Percentiles rank a stretch among this genome's conserved stretches.
Evolutionary conservation across 2,888 invertebrate species (phyloP).

Genomic region (Eucriotettix oculatus): DNA sequence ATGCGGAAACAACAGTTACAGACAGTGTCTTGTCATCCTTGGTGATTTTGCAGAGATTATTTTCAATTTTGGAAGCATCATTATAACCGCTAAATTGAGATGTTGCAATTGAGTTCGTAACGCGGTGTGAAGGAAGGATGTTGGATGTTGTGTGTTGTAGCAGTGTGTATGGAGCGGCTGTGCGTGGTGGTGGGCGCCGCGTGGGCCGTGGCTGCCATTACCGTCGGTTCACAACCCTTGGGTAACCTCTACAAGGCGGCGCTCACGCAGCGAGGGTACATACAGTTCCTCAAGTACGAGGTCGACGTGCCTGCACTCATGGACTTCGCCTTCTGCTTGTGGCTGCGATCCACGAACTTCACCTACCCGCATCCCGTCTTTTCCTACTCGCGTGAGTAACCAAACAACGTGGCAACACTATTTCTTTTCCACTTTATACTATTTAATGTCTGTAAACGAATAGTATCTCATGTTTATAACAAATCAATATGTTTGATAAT

Average conservation of each 20-base stretch:
- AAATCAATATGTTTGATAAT: too few relatives aligned
- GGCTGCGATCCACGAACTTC: slow-evolving; percentile 32
- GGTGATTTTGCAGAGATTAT: too few relatives aligned
- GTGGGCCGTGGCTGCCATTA: background rate
- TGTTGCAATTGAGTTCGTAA: background rate
- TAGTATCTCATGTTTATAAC: too few relatives aligned
- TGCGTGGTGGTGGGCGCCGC: background rate
- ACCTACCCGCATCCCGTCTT: slow-evolving; percentile 33
- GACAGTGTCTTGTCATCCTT: too few relatives aligned
- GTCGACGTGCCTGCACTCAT: slow-evolving; percentile 30
- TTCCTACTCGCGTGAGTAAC: slow-evolving; percentile 36
- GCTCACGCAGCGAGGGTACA: slow-evolving; percentile 49
- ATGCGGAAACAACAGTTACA: too few relatives aligned
- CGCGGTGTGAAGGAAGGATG: background rate
- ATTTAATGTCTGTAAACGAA: too few relatives aligned
- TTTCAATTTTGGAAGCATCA: too few relatives aligned
- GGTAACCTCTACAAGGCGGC: slow-evolving; percentile 37
- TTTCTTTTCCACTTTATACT: too few relatives aligned
- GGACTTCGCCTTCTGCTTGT: slow-evolving; percentile 37
- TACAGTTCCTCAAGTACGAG: slow-evolving; percentile 36
- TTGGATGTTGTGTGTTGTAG: background rate
- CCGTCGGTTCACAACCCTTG: slow-evolving; percentile 14
- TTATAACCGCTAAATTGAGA: too few relatives aligned
- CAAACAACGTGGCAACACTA: too few relatives aligned
- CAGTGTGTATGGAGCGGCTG: background rate